Conservation (phyloP, 2,888 invertebrate genomes). For the Drosophila mimica region DNA sequence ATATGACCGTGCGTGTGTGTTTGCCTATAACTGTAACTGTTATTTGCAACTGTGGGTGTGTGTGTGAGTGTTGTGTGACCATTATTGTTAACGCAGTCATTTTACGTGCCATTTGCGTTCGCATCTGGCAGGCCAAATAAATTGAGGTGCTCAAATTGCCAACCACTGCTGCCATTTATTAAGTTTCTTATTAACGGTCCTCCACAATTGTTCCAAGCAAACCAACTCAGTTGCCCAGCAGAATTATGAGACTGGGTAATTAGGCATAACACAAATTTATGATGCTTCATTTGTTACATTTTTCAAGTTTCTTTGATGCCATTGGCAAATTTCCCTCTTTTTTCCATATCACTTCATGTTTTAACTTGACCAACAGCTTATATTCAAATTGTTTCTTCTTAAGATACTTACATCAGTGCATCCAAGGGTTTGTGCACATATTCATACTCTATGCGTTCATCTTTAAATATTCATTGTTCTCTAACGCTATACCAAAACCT, state of each 20-base stretch:
- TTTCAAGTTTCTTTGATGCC: background rate
- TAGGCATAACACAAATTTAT: constrained; percentile 32
- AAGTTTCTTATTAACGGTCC: constrained; percentile 45
- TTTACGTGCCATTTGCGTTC: constrained; percentile 66
- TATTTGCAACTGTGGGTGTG: constrained; percentile 1
- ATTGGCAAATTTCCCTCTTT: background rate
- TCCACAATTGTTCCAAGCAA: constrained; percentile 32
- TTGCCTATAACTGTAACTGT: constrained; percentile 32
- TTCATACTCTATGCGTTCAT: background rate
- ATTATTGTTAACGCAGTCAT: constrained; percentile 54
- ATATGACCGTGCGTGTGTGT: background rate
- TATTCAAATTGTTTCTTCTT: background rate
- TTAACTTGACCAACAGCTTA: background rate
- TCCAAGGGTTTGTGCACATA: background rate
- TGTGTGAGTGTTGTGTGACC: constrained; percentile 38
- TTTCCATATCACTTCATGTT: background rate
- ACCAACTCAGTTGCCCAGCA: background rate
- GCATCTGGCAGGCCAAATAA: constrained; percentile 64
- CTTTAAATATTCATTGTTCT: background rate
- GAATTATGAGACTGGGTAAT: constrained; percentile 29
- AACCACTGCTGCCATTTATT: constrained; percentile 47
- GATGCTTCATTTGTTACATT: constrained; percentile 29
- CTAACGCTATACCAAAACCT: background rate
- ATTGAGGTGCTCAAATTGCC: constrained; percentile 57
- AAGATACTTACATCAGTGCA: background rate